Percentiles rank a stretch among this genome's conserved stretches.
These are phyloP conservation scores for Acrocyrtus sp. DNA, from an alignment of 2,888 invertebrate species.

Conservation along the genomic window DNA sequence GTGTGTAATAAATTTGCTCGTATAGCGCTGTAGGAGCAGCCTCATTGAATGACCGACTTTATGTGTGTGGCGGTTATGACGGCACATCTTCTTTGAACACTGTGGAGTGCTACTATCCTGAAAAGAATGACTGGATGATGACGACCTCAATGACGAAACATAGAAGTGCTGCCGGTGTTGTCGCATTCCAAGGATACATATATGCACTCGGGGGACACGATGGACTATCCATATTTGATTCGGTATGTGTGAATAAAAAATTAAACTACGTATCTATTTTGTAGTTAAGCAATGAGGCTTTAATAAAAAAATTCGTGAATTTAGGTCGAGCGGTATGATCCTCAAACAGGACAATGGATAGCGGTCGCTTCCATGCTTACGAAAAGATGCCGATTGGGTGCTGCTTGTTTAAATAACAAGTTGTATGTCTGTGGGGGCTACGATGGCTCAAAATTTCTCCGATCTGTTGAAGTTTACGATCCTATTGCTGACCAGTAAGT, in stretches of 20 bases:
- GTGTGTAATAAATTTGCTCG: no score
- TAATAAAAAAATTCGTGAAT: no score
- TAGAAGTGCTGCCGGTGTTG: constrained; percentile 78
- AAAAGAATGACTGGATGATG: constrained; percentile 78
- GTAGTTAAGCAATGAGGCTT: no score
- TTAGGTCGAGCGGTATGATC: constrained; percentile 81
- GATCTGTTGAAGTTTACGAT: constrained; percentile 84
- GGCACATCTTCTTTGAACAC: constrained; percentile 82
- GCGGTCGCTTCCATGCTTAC: constrained; percentile 82
- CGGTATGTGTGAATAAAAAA: constrained; percentile 73
- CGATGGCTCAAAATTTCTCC: constrained; percentile 84
- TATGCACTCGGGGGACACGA: constrained; percentile 90
- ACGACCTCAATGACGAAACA: constrained; percentile 79
- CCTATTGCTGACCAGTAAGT: constrained; percentile 75
- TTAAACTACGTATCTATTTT: no score
- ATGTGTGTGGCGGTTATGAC: constrained; percentile 87
- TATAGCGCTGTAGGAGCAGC: constrained; percentile 83
- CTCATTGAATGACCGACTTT: constrained; percentile 80
- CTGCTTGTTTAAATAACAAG: constrained; percentile 82
- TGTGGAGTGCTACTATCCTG: constrained; percentile 83
- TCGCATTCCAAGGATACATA: constrained; percentile 77
- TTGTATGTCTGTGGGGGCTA: constrained; percentile 87
- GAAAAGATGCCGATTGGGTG: constrained; percentile 80
- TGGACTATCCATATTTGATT: constrained; percentile 87
- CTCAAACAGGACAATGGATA: constrained; percentile 77